Percentiles rank a stretch among this genome's conserved stretches.
phyloP scores from a whole-genome alignment of 2,797 vertebrate species.

The Xenops minutus region DNA sequence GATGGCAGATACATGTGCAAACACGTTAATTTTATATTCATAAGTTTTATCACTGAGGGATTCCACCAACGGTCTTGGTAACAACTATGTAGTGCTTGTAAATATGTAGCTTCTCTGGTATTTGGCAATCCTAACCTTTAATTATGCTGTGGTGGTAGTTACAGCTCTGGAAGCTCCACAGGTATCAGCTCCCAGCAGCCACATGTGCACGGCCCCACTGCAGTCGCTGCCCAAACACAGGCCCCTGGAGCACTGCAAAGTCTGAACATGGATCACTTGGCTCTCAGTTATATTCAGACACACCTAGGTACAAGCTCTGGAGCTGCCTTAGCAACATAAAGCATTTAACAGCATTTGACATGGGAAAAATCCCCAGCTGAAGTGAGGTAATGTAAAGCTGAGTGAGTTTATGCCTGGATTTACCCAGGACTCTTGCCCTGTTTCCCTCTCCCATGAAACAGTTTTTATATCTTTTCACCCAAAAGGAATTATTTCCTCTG shows the following conservation, averaged over 20 bases:
- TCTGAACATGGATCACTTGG: neutral
- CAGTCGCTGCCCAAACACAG: neutral
- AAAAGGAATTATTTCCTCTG: neutral
- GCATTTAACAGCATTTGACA: neutral
- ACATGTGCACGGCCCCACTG: accelerated
- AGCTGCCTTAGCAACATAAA: neutral
- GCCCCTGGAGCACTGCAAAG: neutral
- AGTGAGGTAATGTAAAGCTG: neutral
- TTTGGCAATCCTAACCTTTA: neutral
- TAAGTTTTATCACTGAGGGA: neutral
- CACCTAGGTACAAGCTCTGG: neutral
- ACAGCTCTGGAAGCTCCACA: neutral
- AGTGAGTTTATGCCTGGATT: neutral
- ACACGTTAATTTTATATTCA: neutral
- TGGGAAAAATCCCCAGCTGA: neutral
- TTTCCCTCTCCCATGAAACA: neutral
- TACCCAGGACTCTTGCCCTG: neutral
- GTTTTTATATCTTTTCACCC: neutral
- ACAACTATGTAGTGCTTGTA: neutral
- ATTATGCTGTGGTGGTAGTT: neutral
- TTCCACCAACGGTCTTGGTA: neutral
- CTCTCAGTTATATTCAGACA: neutral
- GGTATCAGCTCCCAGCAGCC: neutral
- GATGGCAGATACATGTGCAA: neutral
- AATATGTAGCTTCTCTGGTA: neutral